phyloP scores from a whole-genome alignment of 2,797 vertebrate species.

The Anguilla pacifica region DNA sequence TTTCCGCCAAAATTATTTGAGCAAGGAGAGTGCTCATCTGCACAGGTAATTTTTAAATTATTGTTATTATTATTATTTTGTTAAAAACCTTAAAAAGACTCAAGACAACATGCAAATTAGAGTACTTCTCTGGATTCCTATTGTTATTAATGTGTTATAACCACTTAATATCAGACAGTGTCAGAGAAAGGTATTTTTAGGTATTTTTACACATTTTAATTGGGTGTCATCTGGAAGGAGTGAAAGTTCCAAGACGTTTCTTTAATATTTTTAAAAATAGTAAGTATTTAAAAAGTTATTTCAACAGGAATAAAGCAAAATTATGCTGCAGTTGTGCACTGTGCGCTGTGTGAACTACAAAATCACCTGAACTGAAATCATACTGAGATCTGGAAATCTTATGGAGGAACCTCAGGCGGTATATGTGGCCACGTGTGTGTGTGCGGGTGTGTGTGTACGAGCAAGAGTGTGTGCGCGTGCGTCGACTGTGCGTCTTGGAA shows the following conservation, averaged over 20 bases:
- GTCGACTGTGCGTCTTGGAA: conserved; percentile 59
- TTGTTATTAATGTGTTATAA: conserved; percentile 14
- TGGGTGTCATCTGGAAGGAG: not conserved
- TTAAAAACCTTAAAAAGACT: not conserved
- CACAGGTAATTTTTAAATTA: not conserved
- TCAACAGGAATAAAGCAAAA: not conserved
- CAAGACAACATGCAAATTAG: not conserved
- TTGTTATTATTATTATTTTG: not conserved
- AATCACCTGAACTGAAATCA: not conserved
- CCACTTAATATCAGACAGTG: not conserved
- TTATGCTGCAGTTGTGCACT: not conserved
- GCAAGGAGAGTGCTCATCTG: not conserved
- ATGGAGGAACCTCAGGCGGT: not conserved
- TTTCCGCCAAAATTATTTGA: not conserved
- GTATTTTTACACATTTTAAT: not conserved
- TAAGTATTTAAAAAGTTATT: not conserved
- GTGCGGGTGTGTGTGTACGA: not conserved
- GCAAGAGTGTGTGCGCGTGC: conserved; percentile 27
- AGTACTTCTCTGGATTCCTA: too few relatives aligned
- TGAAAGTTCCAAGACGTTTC: conserved; percentile 8
- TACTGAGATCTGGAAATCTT: not conserved
- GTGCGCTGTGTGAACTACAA: not conserved
- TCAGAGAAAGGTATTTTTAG: not conserved
- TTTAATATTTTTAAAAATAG: conserved; percentile 44
- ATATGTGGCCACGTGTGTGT: not conserved